Conservation (phyloP, 2,888 invertebrate species). For the Julus scanicus region DNA sequence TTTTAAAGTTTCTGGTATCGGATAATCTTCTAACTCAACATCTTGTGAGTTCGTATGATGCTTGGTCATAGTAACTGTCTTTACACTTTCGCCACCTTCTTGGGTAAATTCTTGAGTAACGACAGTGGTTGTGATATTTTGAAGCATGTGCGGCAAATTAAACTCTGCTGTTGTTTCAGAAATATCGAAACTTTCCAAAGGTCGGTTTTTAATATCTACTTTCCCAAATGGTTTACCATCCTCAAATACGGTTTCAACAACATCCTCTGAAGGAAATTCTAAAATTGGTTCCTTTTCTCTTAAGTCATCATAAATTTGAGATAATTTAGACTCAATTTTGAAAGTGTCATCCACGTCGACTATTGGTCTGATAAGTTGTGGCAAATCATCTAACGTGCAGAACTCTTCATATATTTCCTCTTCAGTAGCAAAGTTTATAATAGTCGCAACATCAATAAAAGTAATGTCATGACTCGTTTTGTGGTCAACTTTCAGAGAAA, state of each 20-base stretch:
- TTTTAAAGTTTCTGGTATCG: slow-evolving; percentile 15
- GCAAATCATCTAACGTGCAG: slow-evolving; percentile 41
- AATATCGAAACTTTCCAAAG: slow-evolving; percentile 38
- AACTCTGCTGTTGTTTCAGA: slow-evolving; percentile 43
- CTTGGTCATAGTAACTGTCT: background rate
- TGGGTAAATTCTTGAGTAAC: slow-evolving; percentile 11
- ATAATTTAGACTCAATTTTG: background rate
- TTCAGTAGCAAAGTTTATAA: slow-evolving; percentile 18
- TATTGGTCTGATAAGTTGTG: background rate
- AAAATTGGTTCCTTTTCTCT: background rate
- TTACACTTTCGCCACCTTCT: slow-evolving; percentile 1
- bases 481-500: background rate
- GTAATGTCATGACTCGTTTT: slow-evolving; percentile 17
- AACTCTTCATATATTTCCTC: slow-evolving; percentile 32
- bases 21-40: slow-evolving; percentile 11
- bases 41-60: background rate
- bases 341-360: slow-evolving; percentile 12
- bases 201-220: background rate
- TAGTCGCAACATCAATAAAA: background rate
- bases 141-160: slow-evolving; percentile 11
- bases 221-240: slow-evolving; percentile 12
- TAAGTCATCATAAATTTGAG: background rate
- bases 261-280: background rate
- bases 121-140: background rate
- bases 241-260: background rate